These are phyloP conservation scores for Glareola pratincola DNA, from an alignment of 2,113 vertebrate genomes.

Conservation along the genomic window DNA sequence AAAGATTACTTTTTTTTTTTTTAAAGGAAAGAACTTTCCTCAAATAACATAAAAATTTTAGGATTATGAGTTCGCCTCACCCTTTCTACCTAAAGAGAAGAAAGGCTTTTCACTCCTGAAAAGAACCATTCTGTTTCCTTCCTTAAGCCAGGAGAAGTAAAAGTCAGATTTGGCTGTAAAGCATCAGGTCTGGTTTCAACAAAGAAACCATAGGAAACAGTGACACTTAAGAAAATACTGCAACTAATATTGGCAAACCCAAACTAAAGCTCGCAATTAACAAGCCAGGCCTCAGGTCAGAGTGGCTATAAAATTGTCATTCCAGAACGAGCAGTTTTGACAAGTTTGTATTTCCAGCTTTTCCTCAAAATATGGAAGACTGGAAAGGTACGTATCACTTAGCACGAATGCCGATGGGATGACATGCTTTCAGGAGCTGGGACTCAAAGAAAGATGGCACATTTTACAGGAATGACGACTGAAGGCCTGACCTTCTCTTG, in stretches of 20 bases:
- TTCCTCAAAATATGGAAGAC: background rate
- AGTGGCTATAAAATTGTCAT: background rate
- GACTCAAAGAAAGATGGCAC: background rate
- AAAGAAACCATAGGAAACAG: background rate
- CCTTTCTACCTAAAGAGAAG: background rate
- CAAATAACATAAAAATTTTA: background rate
- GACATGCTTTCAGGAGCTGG: background rate
- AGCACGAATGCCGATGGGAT: background rate
- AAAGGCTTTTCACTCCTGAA: background rate
- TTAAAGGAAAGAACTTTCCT: background rate
- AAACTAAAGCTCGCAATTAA: background rate
- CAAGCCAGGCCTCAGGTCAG: background rate
- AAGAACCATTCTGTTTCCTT: background rate
- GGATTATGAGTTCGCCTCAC: background rate
- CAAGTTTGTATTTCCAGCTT: background rate
- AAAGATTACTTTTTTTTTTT: background rate
- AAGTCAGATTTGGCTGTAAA: background rate
- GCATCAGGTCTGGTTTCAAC: background rate
- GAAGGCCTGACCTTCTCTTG: conserved; percentile 16
- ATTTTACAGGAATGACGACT: background rate
- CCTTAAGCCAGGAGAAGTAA: background rate
- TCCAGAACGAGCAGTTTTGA: background rate
- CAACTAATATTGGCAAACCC: background rate
- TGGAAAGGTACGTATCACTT: background rate
- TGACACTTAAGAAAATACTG: background rate